Evolutionary conservation across 1,140 invertebrate species (phyloP), one percentile per base, ranked within the genome.

Genomic region (Caenorhabditis inopinata): DNA sequence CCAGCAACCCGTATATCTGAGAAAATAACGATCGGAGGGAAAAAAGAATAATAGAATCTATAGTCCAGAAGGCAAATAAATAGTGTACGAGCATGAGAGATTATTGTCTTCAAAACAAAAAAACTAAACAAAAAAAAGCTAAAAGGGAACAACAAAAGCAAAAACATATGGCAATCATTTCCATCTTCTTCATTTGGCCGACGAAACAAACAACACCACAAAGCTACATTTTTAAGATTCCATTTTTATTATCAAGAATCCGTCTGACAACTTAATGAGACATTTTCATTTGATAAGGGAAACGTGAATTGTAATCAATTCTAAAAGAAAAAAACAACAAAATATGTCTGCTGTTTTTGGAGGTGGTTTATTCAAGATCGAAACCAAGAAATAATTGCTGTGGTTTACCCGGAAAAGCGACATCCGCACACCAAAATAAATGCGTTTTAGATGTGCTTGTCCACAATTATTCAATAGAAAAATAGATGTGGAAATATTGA

Each of bases 31-130:
- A 68, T 68, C n/a, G 58, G n/a, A 16, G n/a, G 32, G 27, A 29
- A 58, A 68, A 68, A 35, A 62, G 53, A 62, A 32, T 29, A 62
- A 62, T 62, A 68, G 38, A 68, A 32, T 18, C 29, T 58, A 32
- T 32, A 16, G 51, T 58, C 27, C 51, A 29, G 16, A 32, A 68
- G 35, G 3, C 2, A 14, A 2, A 18, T 9, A 68, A 38, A 38
- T 58, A 42, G 16, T 42, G 18, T 38, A 16, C 1, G 32, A 68
- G 58, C 18, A n/a, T 29, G 58, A 68, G 32, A 38, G 1, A 7
- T n/a, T n/a, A n/a, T n/a, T n/a, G n/a, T n/a, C n/a, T n/a, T n/a
- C n/a, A n/a, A n/a, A n/a, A n/a, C n/a, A 11, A 32, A 14, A 58
- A 16, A 7, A 4, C 11, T 29, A 16, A 14, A 32, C 29, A 32